Base-by-base conservation (phyloP, 2,888 invertebrate genomes). In the Trileptium ribeirensis region DNA sequence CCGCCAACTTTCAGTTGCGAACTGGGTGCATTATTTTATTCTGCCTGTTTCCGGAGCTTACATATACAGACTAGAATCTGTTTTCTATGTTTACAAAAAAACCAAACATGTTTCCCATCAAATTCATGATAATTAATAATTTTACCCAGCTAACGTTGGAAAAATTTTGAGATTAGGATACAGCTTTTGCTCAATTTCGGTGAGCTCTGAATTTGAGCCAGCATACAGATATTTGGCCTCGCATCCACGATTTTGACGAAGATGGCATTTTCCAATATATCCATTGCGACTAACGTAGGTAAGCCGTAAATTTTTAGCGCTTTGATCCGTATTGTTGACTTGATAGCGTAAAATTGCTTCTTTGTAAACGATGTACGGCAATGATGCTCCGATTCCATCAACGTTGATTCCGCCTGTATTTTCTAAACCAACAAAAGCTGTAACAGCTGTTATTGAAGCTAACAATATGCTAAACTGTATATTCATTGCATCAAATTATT, bases 81-180 rank as follows among this genome's bases (percentile, higher is more conserved):
- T n/a, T n/a, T n/a, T n/a, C n/a, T n/a, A n/a, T n/a, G n/a, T n/a
- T n/a, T n/a, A n/a, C n/a, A n/a, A n/a, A n/a, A n/a, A n/a, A n/a
- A n/a, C n/a, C n/a, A n/a, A n/a, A n/a, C n/a, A n/a, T n/a, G n/a
- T n/a, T n/a, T n/a, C n/a, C n/a, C n/a, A n/a, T n/a, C n/a, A n/a
- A n/a, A n/a, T n/a, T n/a, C n/a, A n/a, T n/a, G n/a, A n/a, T n/a
- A n/a, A n/a, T n/a, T n/a, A n/a, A n/a, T n/a, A 8, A 70, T 8
- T 8, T 75, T 33, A 75, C 77, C 77, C 77, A 34, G 34, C 77
- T 8, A 75, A 33, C 3, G 31, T 40, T 38, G 79, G 79, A 78
- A 78, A 78, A 33, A 15, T 78, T 3, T 8, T 29, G 38, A 78
- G 3, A 15, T 78, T 15, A 2, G 79, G 79, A 67, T 70, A 67